Evolutionary conservation across 2,113 vertebrate genomes (phyloP).

Genomic region (Tylochromis polylepis): DNA sequence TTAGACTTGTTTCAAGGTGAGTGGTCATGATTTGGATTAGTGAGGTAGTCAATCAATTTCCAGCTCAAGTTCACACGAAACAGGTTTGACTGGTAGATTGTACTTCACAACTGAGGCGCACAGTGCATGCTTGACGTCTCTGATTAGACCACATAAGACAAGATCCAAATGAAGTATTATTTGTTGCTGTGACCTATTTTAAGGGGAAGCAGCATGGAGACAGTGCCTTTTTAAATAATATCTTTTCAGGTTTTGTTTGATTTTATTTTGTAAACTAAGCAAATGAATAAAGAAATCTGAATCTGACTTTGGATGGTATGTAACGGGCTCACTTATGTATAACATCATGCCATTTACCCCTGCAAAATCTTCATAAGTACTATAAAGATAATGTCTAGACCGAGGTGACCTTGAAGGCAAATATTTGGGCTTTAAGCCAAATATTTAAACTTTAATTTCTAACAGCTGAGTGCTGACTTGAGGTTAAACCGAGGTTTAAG

Average conservation of each 20-base stretch:
- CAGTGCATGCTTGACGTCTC: not conserved
- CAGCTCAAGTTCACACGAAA: not conserved
- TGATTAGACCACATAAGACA: not conserved
- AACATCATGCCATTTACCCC: not conserved
- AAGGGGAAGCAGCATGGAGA: not conserved
- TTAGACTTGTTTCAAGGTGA: not conserved
- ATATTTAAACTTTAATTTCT: not conserved
- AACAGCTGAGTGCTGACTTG: not conserved
- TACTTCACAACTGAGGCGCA: not conserved
- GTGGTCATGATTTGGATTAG: not conserved
- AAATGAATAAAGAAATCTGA: not conserved
- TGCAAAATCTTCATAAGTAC: not conserved
- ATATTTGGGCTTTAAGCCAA: not conserved
- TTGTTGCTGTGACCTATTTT: not conserved
- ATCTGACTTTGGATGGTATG: accelerated
- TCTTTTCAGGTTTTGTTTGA: not conserved
- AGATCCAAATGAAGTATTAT: not conserved
- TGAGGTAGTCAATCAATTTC: not conserved
- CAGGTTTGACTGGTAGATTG: not conserved
- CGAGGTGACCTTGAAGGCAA: not conserved
- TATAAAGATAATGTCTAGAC: not conserved
- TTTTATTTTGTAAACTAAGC: accelerated
- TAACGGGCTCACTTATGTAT: not conserved
- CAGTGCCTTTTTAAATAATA: not conserved
- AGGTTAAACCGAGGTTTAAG: not conserved